phyloP scores from a whole-genome alignment of 2,888 invertebrate species.

The Papilio demoleus region DNA sequence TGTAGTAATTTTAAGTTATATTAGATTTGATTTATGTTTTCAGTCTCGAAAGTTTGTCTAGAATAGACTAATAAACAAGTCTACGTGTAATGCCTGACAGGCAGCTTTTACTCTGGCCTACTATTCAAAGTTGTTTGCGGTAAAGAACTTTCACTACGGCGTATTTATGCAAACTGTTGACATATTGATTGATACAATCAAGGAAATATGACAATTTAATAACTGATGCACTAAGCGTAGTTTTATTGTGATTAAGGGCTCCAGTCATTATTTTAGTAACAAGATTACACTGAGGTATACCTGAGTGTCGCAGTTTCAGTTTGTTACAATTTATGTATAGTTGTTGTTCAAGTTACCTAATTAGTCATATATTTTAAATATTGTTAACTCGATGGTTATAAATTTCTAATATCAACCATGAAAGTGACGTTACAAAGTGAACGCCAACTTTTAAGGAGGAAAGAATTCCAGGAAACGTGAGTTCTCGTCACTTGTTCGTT shows the following conservation, averaged over 20 bases:
- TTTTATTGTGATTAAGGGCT: too few species aligned
- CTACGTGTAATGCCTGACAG: constrained; percentile 3
- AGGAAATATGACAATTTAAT: too few species aligned
- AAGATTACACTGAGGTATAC: too few species aligned
- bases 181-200: too few species aligned
- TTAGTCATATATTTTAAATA: background rate
- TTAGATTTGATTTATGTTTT: constrained; percentile 14
- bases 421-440: constrained; percentile 20
- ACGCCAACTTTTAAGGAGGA: constrained; percentile 26
- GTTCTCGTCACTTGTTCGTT: background rate
- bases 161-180: constrained; percentile 1
- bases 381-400: constrained; percentile 13
- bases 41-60: constrained; percentile 12
- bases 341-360: background rate
- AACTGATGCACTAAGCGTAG: too few species aligned
- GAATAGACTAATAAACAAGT: constrained; percentile 16
- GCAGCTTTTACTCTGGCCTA: constrained; percentile 20
- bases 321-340: background rate
- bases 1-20: background rate
- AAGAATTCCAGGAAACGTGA: constrained; percentile 17
- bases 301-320: background rate
- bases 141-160: constrained; percentile 1
- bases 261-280: too few species aligned
- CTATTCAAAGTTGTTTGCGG: constrained; percentile 31
- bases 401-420: constrained; percentile 4